Evolutionary conservation across 2,888 invertebrate genomes (phyloP), one percentile per base, ranked within the genome.

Genomic region (Tetranychus piercei): DNA sequence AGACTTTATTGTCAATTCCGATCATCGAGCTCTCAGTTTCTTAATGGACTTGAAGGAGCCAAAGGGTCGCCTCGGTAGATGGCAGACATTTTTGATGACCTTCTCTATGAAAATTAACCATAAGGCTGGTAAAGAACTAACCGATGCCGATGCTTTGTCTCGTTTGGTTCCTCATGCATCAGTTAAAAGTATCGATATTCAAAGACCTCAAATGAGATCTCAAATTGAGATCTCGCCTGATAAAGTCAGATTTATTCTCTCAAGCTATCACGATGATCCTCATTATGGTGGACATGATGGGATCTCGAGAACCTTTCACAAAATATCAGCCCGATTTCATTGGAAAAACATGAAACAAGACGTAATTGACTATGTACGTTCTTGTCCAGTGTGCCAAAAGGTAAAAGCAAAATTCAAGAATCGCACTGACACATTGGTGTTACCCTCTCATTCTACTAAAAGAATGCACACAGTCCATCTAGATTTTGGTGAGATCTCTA

Each of bases 111-210:
- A 3, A 4, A 70, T 70, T 22, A 70, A 3, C 22, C 70, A 70
- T 34, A 20, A 22, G 6, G 15, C 70, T 4, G 70, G 70, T 4
- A 3, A 22, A 70, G 4, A 20, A 6, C 9, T 72, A 5, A 5
- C 70, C 6, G 34, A 70, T 70, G 70, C 70, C 15, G 70, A 70
- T 70, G 70, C 70, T 3, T 20, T 70, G 18, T 70, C 70, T 2
- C 20, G 70, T 15, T 22, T 70, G 4, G 18, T 18, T 70, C n/a
- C n/a, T n/a, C 2, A 65, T n/a, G 2, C 65, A 2, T 4, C 15
- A 65, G 65, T 65, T 65, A 4, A 4, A 1, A 2, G 15, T n/a
- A 2, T 65, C n/a, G n/a, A n/a, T n/a, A n/a, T n/a, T n/a, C n/a
- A n/a, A n/a, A n/a, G n/a, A n/a, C n/a, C n/a, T n/a, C n/a, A n/a